Evolutionary conservation across 2,113 vertebrate species (phyloP).

Genomic region (Tupaia tana): DNA sequence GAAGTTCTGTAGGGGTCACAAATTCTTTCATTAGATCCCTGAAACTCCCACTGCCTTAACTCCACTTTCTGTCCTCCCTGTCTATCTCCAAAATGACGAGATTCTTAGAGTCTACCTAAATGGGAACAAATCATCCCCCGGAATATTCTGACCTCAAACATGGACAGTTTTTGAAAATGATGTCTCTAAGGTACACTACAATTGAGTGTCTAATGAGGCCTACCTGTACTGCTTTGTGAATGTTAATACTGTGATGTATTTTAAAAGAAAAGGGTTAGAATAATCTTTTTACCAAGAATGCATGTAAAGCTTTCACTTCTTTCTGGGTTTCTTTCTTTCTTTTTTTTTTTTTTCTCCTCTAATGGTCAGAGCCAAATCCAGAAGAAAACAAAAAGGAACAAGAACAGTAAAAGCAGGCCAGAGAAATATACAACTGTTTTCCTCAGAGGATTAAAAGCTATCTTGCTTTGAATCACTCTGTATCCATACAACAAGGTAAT

Average conservation of each 20-base stretch:
- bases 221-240: not conserved
- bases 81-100: not conserved
- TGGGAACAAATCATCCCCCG: not conserved
- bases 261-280: conserved; percentile 31
- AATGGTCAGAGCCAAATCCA: conserved; percentile 55
- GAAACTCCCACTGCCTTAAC: not conserved
- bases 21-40: not conserved
- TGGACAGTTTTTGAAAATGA: not conserved
- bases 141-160: not conserved
- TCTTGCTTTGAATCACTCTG: conserved; percentile 75
- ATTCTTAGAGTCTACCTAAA: conserved; percentile 14
- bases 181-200: not conserved
- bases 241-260: not conserved
- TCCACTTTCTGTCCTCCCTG: not conserved
- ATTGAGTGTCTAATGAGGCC: not conserved
- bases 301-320: not conserved
- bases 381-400: conserved; percentile 73
- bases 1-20: not conserved
- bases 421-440: conserved; percentile 70
- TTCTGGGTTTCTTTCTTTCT: not conserved
- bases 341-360: not conserved
- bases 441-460: conserved; percentile 45
- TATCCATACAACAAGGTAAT: conserved; percentile 73
- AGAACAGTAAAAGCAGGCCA: conserved; percentile 66
- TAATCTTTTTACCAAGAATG: not conserved